These are phyloP conservation scores for Panulirus ornatus DNA, from an alignment of 1,140 invertebrate species.

Conservation along the genomic window DNA sequence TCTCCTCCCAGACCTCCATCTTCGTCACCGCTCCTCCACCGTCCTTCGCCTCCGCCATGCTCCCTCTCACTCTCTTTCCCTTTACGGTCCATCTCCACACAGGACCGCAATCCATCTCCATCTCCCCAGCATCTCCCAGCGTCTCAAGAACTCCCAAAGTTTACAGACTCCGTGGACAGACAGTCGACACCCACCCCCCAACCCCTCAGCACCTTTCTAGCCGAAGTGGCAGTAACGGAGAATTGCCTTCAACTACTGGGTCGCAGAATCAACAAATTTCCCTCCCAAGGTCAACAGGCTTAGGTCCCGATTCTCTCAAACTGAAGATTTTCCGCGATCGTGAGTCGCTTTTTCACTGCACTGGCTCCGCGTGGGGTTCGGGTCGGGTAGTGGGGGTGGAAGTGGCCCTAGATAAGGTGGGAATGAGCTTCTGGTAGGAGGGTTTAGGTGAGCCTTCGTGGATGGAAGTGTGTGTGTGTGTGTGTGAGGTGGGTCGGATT, in stretches of 20 bases:
- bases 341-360: neutral
- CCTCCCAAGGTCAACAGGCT: slow-evolving; percentile 15
- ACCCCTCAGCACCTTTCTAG: slow-evolving; percentile 17
- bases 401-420: neutral
- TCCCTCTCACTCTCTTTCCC: neutral
- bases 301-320: neutral
- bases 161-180: too few relatives aligned
- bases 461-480: too few relatives aligned
- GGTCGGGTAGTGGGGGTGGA: neutral
- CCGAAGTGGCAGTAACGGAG: slow-evolving; percentile 30
- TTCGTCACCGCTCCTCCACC: neutral
- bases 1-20: neutral
- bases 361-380: too few relatives aligned
- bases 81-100: neutral
- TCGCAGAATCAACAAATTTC: slow-evolving; percentile 44
- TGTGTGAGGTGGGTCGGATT: too few relatives aligned
- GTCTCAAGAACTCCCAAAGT: neutral
- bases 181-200: too few relatives aligned
- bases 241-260: slow-evolving; percentile 7
- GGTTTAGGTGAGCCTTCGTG: too few relatives aligned
- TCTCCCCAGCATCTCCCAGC: neutral
- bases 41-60: neutral
- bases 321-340: neutral
- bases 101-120: neutral
- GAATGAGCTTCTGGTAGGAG: too few relatives aligned